These are phyloP conservation scores for Fragum fragum DNA, from an alignment of 2,888 invertebrate species.

Conservation along the genomic window DNA sequence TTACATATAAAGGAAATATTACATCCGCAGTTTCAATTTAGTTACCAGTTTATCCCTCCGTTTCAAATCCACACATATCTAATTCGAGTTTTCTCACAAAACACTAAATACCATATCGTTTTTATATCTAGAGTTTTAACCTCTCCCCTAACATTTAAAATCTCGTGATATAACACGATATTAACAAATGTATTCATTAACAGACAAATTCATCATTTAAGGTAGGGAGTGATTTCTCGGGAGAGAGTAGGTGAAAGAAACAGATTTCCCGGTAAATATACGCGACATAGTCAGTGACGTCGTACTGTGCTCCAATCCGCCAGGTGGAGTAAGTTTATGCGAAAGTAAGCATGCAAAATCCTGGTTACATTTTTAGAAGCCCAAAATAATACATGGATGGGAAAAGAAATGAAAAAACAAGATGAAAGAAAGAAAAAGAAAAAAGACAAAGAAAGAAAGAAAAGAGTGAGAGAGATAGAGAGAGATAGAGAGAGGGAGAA, in stretches of 20 bases:
- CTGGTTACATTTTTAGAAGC: too few species aligned
- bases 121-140: background rate
- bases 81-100: background rate
- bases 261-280: slow-evolving; percentile 13
- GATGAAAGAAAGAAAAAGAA: too few species aligned
- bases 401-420: too few species aligned
- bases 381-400: too few species aligned
- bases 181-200: slow-evolving; percentile 13
- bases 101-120: background rate
- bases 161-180: slow-evolving; percentile 1
- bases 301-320: background rate
- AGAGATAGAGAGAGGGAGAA: too few species aligned
- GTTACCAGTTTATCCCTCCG: background rate
- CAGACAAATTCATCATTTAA: slow-evolving; percentile 7
- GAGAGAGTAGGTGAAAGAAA: background rate
- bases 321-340: background rate
- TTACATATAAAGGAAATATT: too few species aligned
- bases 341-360: too few species aligned
- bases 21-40: too few species aligned
- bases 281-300: slow-evolving; percentile 8
- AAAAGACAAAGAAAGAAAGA: too few species aligned
- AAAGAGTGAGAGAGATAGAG: too few species aligned
- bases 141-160: background rate
- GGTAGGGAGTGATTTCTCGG: background rate
- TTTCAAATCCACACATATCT: background rate